Conservation (phyloP, 2,888 invertebrate species). For the Xylocampa areola region DNA sequence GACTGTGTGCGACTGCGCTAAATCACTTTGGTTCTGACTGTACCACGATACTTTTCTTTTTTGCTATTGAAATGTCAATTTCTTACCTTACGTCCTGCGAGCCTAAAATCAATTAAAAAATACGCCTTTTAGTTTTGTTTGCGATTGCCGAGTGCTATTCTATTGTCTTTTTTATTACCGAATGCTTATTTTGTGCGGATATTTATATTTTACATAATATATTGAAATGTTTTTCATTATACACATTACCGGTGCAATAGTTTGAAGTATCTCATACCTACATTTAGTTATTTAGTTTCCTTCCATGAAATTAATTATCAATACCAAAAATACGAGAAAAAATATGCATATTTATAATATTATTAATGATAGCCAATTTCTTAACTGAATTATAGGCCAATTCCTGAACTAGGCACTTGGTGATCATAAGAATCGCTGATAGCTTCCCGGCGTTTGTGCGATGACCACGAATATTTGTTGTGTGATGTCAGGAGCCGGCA, state of each 20-base stretch:
- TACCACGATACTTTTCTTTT: constrained; percentile 77
- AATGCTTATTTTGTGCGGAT: constrained; percentile 15
- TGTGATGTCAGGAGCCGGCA: constrained; percentile 81
- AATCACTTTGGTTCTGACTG: constrained; percentile 78
- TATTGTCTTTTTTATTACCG: constrained; percentile 15
- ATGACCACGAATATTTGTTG: constrained; percentile 82
- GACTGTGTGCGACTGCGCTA: constrained; percentile 73
- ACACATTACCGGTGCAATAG: neutral
- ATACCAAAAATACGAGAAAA: constrained; percentile 15
- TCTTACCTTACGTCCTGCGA: constrained; percentile 62
- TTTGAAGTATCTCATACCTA: neutral
- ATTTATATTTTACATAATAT: constrained; percentile 6
- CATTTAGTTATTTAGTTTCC: too few species aligned
- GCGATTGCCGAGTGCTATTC: neutral
- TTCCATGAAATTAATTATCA: constrained; percentile 9
- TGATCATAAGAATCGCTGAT: constrained; percentile 19
- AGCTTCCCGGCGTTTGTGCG: constrained; percentile 32
- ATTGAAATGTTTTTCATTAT: neutral
- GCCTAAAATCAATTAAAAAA: constrained; percentile 77
- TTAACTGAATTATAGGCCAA: constrained; percentile 3
- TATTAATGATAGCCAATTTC: constrained; percentile 19
- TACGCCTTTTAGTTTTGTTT: constrained; percentile 58
- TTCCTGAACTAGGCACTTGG: constrained; percentile 13
- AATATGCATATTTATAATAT: constrained; percentile 3
- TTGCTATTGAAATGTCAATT: constrained; percentile 87